Base-by-base conservation (phyloP, 2,113 vertebrate genomes). In the Isichthys henryi region DNA sequence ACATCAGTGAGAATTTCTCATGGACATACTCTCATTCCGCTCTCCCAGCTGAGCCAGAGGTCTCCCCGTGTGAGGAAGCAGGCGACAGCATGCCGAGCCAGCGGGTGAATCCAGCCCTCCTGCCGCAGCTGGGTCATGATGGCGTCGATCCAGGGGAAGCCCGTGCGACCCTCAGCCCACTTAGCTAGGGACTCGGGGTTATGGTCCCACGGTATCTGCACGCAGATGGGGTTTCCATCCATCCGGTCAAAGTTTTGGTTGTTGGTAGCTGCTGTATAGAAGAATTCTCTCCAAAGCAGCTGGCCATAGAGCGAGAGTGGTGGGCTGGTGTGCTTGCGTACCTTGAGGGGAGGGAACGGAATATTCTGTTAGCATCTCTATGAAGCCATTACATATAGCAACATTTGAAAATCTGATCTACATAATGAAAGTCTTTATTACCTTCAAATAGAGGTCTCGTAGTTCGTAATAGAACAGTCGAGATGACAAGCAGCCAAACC, bases 91-190 rank as follows among this genome's bases (percentile, higher is more conserved):
- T 93, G 92, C 39, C 92, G 88, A 27, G 92, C 92, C 89, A 93
- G 91, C 89, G 92, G 92, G 88, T 93, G 92, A 88, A 93, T 92
- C 92, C 92, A 93, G 88, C 92, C 92, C 90, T 93, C 91, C 91
- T 92, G 92, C 43, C 90, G 89, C 56, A 92, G 89, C 89, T 92
- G 92, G 49, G 92, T 92, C 92, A 92, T 92, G 80, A 92, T 91
- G 89, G 92, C 92, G 35, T 92, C 92, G 39, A 92, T 92, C 92
- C 92, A 92, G 45, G 92, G 92, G 88, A 91, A 92, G 23, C 92
- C 92, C 0, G 92, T 93, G 35, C 84, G 58, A 7, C 91, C 92
- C 83, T 93, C 92, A 1, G 92, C 92, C 92, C 92, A 93, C 90
- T 93, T 92, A 35, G 92, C 92, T 35, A 93, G 89, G 5, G 91